A percentile compares a stretch with the other conserved stretches of the same genome.
Evolutionary conservation across 1,140 invertebrate species (phyloP).

Genomic region (Lepidurus arcticus): DNA sequence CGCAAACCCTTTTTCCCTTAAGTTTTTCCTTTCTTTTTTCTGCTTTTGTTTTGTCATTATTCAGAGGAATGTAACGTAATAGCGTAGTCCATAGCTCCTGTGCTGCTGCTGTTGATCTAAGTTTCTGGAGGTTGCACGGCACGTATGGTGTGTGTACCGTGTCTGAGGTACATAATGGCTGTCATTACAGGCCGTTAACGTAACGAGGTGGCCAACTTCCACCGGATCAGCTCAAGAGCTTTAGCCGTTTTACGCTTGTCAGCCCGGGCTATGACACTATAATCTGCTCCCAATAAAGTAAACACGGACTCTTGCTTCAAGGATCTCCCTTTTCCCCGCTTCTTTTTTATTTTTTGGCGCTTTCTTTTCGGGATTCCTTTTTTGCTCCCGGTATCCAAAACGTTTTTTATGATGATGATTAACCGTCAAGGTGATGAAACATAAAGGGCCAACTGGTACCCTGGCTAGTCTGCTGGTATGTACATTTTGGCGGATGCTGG

Average conservation of each 20-base stretch:
- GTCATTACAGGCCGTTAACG: conserved; percentile 21
- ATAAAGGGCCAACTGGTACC: neutral
- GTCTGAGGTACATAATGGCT: conserved; percentile 21
- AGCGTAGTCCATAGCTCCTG: neutral
- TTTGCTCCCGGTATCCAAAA: neutral
- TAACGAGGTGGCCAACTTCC: conserved; percentile 20
- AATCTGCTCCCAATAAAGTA: conserved; percentile 15
- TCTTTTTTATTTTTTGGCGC: neutral
- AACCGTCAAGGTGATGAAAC: conserved; percentile 17
- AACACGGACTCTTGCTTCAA: neutral
- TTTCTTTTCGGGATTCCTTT: neutral
- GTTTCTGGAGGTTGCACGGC: conserved; percentile 13
- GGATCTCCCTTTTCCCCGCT: neutral
- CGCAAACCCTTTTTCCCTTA: neutral
- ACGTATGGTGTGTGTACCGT: conserved; percentile 21
- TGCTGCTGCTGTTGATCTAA: conserved; percentile 6
- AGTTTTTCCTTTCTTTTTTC: neutral
- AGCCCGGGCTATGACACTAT: conserved; percentile 18
- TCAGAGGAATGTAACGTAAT: conserved; percentile 3
- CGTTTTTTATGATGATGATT: conserved; percentile 27
- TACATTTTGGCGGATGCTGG: neutral
- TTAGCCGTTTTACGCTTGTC: conserved; percentile 21
- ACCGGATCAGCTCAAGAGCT: conserved; percentile 17
- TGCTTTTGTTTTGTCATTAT: neutral
- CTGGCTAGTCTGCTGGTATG: neutral